Base-by-base conservation (phyloP, 2,888 invertebrate genomes). In the Andrena haemorrhoa region DNA sequence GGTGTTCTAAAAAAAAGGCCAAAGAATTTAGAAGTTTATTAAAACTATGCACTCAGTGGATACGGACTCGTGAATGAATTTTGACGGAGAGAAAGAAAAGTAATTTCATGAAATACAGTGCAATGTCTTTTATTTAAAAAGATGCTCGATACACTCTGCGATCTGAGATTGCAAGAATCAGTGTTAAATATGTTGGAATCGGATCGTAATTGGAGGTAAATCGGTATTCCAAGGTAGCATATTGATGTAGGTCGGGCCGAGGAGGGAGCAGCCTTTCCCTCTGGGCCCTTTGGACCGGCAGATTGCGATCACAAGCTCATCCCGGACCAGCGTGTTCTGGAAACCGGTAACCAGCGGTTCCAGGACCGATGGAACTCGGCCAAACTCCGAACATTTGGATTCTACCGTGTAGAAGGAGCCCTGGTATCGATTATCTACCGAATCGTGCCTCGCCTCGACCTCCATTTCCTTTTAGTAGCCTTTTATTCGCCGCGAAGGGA, bases 291-390 rank as follows among this genome's bases (percentile, higher is more conserved):
- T 83, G 63, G 83, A 82, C 56, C 77, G 71, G 73, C 75, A 75
- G 86, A 85, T 80, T 82, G 79, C 74, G 68, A 72, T 80, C 71
- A 84, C 73, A 58, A 80, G 77, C 60, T 80, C 75, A 64, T 71
- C 66, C 58, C 61, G 72, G 60, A 65, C 56, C 47, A 72, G 69
- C 10, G 65, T 64, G 53, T 41, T 73, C 60, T 53, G 53, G 71
- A 82, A 87, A 81, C 77, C 87, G 69, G 75, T 85, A 78, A 85
- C 77, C 64, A 69, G 66, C 61, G 56, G 69, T 73, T 49, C 10
- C 73, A 53, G 75, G 66, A 77, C 73, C 75, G 78, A 85, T 88
- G 88, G 89, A 86, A 88, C 86, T 86, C 82, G 76, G 83, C 81
- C 84, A 84, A 85, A 85, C 69, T 63, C 64, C 71, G 75, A 84